These are phyloP conservation scores for Apaloderma vittatum DNA, from an alignment of 2,113 vertebrate genomes.

Conservation along the genomic window DNA sequence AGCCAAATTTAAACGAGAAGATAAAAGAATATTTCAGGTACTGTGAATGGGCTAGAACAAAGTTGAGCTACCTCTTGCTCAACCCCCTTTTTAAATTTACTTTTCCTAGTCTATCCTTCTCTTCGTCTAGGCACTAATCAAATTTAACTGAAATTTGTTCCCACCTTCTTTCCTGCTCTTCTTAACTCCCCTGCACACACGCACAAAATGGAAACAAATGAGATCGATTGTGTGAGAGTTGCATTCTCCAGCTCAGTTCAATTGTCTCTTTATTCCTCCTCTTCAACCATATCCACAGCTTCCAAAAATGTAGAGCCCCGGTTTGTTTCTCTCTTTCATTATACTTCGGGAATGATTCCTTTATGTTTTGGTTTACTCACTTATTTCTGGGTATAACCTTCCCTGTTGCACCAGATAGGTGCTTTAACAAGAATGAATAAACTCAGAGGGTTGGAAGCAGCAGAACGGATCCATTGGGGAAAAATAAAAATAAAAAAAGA, in stretches of 20 bases:
- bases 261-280: background rate
- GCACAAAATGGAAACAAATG: background rate
- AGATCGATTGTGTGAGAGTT: background rate
- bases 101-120: background rate
- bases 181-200: background rate
- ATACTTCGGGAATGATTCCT: background rate
- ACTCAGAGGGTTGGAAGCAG: background rate
- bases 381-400: background rate
- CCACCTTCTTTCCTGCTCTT: background rate
- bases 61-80: conserved; percentile 11
- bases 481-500: rapidly evolving
- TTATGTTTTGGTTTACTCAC: background rate
- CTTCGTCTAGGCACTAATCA: conserved; percentile 5
- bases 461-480: background rate
- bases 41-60: background rate
- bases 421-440: background rate
- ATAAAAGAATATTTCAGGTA: background rate
- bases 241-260: background rate
- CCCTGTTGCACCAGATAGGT: background rate
- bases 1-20: background rate
- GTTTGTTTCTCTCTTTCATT: background rate
- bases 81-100: background rate
- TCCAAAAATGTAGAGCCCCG: background rate
- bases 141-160: background rate
- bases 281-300: background rate